A percentile compares a stretch with the other conserved stretches of the same genome.
phyloP scores from a whole-genome alignment of 2,888 invertebrate genomes.

The Troides oblongomaculatus region DNA sequence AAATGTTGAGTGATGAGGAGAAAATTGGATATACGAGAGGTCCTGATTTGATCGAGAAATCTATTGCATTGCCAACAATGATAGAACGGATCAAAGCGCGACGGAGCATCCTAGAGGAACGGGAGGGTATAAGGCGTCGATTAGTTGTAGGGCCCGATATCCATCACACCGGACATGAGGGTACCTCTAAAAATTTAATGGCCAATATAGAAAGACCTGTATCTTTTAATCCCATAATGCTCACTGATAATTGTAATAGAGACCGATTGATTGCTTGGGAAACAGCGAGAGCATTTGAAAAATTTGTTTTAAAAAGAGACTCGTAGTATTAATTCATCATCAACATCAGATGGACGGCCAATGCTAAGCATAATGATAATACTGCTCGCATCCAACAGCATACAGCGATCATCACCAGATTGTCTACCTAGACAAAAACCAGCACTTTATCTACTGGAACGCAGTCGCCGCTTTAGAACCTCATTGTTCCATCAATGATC shows the following conservation, averaged over 20 bases:
- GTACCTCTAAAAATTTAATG: background rate
- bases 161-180: background rate
- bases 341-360: too few relatives aligned
- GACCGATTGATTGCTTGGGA: background rate
- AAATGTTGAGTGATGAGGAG: slow-evolving; percentile 35
- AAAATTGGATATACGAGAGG: slow-evolving; percentile 42
- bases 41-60: slow-evolving; percentile 46
- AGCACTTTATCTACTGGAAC: too few relatives aligned
- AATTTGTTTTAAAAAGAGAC: background rate
- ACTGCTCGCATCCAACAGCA: too few relatives aligned
- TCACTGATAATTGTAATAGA: background rate
- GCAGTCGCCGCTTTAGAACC: too few relatives aligned
- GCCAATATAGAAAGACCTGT: background rate
- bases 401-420: too few relatives aligned
- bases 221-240: background rate
- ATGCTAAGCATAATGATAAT: too few relatives aligned
- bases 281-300: background rate
- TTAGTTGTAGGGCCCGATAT: slow-evolving; percentile 33
- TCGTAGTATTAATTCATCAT: background rate
- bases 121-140: slow-evolving; percentile 30
- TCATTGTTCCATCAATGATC: too few relatives aligned
- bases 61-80: slow-evolving; percentile 43
- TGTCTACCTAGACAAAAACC: too few relatives aligned
- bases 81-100: slow-evolving; percentile 40
- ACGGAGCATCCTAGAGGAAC: slow-evolving; percentile 29